Conservation (phyloP, 2,797 vertebrate genomes). For the Sebastes matsubarae region DNA sequence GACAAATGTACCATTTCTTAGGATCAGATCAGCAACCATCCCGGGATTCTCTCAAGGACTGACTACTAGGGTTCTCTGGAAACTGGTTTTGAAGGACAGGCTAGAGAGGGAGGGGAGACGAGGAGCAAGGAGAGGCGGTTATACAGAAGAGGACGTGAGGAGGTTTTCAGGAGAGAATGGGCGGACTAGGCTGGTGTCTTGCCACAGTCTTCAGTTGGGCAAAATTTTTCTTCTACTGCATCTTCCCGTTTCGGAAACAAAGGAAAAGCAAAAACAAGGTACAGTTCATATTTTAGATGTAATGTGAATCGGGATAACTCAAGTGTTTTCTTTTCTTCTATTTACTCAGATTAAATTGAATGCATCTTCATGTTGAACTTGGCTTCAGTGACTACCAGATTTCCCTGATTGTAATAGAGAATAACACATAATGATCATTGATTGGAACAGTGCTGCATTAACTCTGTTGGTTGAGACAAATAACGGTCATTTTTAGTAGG, state of each 20-base stretch:
- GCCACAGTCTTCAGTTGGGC: conserved; percentile 88
- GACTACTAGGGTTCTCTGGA: neutral
- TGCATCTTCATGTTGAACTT: neutral
- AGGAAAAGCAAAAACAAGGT: conserved; percentile 86
- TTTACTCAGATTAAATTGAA: neutral
- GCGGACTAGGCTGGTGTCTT: conserved; percentile 89
- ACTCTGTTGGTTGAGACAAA: neutral
- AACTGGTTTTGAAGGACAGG: conserved; percentile 25
- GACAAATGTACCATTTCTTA: neutral
- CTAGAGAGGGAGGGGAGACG: conserved; percentile 15
- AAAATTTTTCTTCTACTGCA: conserved; percentile 88
- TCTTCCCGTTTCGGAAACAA: conserved; percentile 85
- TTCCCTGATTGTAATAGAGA: neutral
- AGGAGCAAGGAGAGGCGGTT: conserved; percentile 5
- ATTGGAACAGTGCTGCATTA: neutral
- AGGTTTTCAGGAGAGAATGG: conserved; percentile 79
- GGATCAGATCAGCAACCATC: neutral
- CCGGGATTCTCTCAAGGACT: neutral
- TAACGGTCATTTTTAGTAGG: neutral
- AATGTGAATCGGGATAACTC: neutral
- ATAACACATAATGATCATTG: neutral
- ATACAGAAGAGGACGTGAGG: conserved; percentile 43
- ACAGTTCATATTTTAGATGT: conserved; percentile 42
- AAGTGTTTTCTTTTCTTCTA: neutral
- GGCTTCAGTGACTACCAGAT: neutral